These are phyloP conservation scores for Bradypus variegatus DNA, from an alignment of 2,797 vertebrate genomes.

Conservation along the genomic window DNA sequence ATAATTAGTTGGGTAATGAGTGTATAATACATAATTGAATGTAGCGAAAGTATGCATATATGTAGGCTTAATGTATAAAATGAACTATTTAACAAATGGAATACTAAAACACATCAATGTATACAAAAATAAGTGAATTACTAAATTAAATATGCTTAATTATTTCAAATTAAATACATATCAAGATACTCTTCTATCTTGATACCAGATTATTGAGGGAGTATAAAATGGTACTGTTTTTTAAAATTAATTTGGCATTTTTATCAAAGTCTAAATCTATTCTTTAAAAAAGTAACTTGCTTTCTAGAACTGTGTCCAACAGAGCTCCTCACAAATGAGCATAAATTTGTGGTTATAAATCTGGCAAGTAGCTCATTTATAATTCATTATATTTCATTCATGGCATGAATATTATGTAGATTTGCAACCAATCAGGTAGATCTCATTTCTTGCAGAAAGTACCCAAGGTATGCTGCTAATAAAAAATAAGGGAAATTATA, in stretches of 20 bases:
- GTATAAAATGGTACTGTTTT: not conserved
- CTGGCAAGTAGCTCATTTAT: not conserved
- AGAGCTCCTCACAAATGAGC: not conserved
- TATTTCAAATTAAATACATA: constrained; percentile 2
- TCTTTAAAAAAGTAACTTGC: not conserved
- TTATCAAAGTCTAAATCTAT: not conserved
- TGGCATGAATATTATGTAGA: not conserved
- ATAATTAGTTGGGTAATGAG: not conserved
- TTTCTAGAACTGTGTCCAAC: not conserved
- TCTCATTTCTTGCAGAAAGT: not conserved
- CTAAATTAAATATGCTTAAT: not conserved
- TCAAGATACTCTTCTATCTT: not conserved
- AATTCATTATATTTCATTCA: not conserved
- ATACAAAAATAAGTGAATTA: not conserved
- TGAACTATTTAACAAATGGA: not conserved
- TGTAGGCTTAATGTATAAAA: not conserved
- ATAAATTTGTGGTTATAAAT: not conserved
- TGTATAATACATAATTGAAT: not conserved
- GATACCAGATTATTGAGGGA: not conserved
- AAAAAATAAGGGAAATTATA: not conserved
- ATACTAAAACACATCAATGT: not conserved
- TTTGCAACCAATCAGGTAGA: not conserved
- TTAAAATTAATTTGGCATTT: constrained; percentile 7
- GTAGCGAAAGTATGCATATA: not conserved
- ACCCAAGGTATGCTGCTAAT: not conserved